Conservation (phyloP, 1,140 invertebrate genomes). For the Drosophila elegans region DNA sequence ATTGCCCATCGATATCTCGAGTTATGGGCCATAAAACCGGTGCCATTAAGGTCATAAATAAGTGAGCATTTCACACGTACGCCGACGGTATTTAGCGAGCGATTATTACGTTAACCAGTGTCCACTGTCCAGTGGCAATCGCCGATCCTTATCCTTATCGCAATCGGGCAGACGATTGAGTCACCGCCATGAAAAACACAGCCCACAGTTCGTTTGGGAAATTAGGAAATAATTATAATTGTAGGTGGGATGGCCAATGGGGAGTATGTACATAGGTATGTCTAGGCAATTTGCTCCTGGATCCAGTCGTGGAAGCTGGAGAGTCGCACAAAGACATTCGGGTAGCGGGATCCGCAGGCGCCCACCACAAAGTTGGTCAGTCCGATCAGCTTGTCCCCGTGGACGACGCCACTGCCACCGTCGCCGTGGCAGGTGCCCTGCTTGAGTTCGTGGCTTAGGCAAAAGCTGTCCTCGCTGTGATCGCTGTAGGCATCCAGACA, state of each 20-base stretch:
- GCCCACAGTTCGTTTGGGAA: neutral
- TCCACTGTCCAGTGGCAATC: conserved; percentile 24
- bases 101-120: conserved; percentile 25
- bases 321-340: conserved; percentile 67
- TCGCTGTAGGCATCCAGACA: conserved; percentile 66
- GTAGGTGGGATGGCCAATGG: too few species aligned
- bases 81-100: conserved; percentile 1
- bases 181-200: conserved; percentile 13
- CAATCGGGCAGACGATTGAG: conserved; percentile 7
- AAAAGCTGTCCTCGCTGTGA: conserved; percentile 47
- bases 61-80: conserved; percentile 6
- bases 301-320: conserved; percentile 61
- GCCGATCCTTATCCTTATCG: conserved; percentile 44
- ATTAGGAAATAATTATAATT: neutral
- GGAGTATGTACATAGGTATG: neutral
- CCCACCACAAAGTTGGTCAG: conserved; percentile 74
- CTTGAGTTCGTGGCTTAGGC: conserved; percentile 66
- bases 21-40: conserved; percentile 5
- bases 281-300: conserved; percentile 43
- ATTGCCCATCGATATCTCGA: neutral
- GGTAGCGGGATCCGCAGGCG: conserved; percentile 76
- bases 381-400: conserved; percentile 56
- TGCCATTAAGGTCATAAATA: conserved; percentile 29
- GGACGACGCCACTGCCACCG: conserved; percentile 68
- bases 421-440: conserved; percentile 76